Conservation (phyloP, 2,113 vertebrate genomes). For the Hippocampus mohnikei region DNA sequence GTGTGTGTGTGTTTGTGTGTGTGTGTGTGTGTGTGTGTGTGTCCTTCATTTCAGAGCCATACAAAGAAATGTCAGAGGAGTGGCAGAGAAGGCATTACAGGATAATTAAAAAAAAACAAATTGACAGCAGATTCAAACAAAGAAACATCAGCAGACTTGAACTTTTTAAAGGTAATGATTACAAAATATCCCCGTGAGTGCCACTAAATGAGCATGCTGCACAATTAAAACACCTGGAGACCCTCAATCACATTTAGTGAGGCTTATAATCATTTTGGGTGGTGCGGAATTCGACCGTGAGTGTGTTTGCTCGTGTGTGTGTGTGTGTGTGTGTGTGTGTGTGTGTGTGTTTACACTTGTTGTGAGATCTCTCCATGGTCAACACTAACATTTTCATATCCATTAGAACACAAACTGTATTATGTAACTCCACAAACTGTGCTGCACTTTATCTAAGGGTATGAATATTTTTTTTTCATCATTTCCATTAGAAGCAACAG, state of each 20-base stretch:
- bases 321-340: too few species aligned
- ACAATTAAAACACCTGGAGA: slow-evolving; percentile 60
- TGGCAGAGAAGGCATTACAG: slow-evolving; percentile 4
- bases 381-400: slow-evolving; percentile 42
- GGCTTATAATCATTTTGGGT: slow-evolving; percentile 40
- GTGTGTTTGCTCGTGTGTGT: too few species aligned
- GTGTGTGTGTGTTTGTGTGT: background rate
- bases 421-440: background rate
- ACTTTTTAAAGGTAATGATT: slow-evolving; percentile 40
- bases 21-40: too few species aligned
- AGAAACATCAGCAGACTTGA: slow-evolving; percentile 15
- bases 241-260: slow-evolving; percentile 44
- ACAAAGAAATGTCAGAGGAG: background rate
- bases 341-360: slow-evolving; percentile 15
- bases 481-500: background rate
- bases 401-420: slow-evolving; percentile 30
- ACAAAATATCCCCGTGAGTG: slow-evolving; percentile 31
- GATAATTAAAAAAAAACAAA: slow-evolving; percentile 23
- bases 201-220: slow-evolving; percentile 50
- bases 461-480: background rate
- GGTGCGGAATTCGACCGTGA: slow-evolving; percentile 8
- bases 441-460: slow-evolving; percentile 15
- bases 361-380: slow-evolving; percentile 34
- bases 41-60: background rate
- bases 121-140: background rate